phyloP scores from a whole-genome alignment of 2,888 invertebrate species.

The Sinohyriopsis cumingii region DNA sequence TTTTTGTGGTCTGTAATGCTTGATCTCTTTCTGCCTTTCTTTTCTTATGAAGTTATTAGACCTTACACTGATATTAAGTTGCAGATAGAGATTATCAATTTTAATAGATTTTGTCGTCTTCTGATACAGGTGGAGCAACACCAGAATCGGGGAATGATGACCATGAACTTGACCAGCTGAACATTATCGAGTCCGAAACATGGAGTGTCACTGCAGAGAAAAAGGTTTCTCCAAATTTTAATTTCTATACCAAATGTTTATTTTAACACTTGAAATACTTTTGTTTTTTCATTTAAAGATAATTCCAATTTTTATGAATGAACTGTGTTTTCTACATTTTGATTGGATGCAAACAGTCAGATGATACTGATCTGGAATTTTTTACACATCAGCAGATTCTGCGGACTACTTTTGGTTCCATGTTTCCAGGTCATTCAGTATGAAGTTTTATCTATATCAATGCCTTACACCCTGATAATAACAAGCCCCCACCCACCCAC shows the following conservation, averaged over 20 bases:
- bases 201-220: conserved; percentile 94
- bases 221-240: conserved; percentile 74
- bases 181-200: conserved; percentile 89
- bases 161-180: conserved; percentile 86
- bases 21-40: too few relatives aligned
- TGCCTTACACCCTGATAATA: too few relatives aligned
- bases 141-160: conserved; percentile 81
- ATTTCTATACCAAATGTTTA: not conserved
- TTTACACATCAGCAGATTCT: too few relatives aligned
- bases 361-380: not conserved
- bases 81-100: too few relatives aligned
- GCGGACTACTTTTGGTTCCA: too few relatives aligned
- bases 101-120: not conserved
- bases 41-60: too few relatives aligned
- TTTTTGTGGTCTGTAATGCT: too few relatives aligned
- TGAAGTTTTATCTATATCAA: too few relatives aligned
- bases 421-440: too few relatives aligned
- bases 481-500: too few relatives aligned
- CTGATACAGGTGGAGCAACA: conserved; percentile 36
- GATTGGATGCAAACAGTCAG: not conserved
- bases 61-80: too few relatives aligned
- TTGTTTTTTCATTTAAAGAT: not conserved
- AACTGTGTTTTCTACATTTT: not conserved
- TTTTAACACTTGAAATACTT: not conserved
- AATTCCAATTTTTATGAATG: not conserved